Evolutionary conservation across 2,797 vertebrate genomes (phyloP).

Genomic region (Enteromius fasciolatus): DNA sequence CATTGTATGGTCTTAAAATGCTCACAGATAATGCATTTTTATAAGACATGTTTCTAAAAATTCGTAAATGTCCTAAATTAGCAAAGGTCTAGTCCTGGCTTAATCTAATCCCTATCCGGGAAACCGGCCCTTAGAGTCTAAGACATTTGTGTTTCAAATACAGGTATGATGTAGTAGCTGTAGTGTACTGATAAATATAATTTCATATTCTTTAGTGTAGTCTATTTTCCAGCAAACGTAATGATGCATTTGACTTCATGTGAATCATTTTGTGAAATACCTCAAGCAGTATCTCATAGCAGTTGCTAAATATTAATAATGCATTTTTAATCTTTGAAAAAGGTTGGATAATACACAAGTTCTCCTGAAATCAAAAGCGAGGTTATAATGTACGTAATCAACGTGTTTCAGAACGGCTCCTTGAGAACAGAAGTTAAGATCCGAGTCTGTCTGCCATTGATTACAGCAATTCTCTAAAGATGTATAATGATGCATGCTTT

Average conservation of each 20-base stretch:
- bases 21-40: no score
- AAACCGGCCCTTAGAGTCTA: no score
- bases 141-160: background rate
- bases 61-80: no score
- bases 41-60: no score
- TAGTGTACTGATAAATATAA: background rate
- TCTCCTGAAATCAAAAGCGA: background rate
- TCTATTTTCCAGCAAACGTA: background rate
- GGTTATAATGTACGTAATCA: background rate
- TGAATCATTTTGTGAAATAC: background rate
- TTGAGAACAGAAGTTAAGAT: constrained; percentile 24
- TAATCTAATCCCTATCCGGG: no score
- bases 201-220: background rate
- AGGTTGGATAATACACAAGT: background rate
- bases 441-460: background rate
- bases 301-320: background rate
- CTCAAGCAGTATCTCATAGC: background rate
- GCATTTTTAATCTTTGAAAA: background rate
- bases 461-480: constrained; percentile 40
- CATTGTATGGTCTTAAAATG: no score
- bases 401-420: background rate
- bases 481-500: constrained; percentile 51
- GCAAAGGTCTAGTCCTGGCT: no score
- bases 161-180: background rate
- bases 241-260: background rate